These are phyloP conservation scores for Phrixothrix hirtus DNA, from an alignment of 2,888 invertebrate species.

Conservation along the genomic window DNA sequence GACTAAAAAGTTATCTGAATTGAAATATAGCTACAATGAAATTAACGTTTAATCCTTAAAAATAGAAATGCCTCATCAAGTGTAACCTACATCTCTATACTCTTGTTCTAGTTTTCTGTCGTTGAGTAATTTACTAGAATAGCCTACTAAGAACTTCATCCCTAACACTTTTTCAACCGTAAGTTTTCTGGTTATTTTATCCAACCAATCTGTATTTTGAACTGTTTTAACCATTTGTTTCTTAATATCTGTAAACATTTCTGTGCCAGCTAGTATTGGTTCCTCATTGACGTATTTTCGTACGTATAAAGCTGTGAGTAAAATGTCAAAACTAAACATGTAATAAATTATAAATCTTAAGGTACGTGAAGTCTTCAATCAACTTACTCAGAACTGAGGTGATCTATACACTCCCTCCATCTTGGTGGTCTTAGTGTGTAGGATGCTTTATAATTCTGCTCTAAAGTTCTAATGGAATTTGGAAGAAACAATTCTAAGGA, in stretches of 20 bases:
- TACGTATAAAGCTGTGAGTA: slow-evolving; percentile 79
- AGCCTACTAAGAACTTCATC: slow-evolving; percentile 76
- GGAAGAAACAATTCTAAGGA: slow-evolving; percentile 80
- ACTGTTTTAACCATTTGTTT: slow-evolving; percentile 80
- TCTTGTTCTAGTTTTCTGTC: slow-evolving; percentile 73
- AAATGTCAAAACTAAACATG: slow-evolving; percentile 62
- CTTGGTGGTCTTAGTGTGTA: slow-evolving; percentile 68
- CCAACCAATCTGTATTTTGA: slow-evolving; percentile 74
- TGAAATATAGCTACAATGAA: background rate
- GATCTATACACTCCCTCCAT: slow-evolving; percentile 28
- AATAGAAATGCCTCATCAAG: no score
- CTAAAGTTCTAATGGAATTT: slow-evolving; percentile 75
- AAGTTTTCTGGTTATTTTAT: slow-evolving; percentile 70
- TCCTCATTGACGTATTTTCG: slow-evolving; percentile 80
- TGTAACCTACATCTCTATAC: slow-evolving; percentile 63
- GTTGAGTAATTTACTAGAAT: slow-evolving; percentile 84
- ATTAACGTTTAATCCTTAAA: no score
- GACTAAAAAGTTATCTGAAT: background rate
- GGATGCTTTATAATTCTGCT: slow-evolving; percentile 77
- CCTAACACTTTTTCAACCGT: slow-evolving; percentile 58
- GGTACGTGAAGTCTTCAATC: slow-evolving; percentile 4
- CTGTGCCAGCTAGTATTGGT: slow-evolving; percentile 78
- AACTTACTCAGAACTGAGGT: slow-evolving; percentile 13
- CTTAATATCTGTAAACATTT: slow-evolving; percentile 86
- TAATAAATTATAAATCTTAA: background rate